A percentile compares a stretch with the other conserved stretches of the same genome.
Evolutionary conservation across 2,113 vertebrate species (phyloP).

Genomic region (Gnathonemus echidnorhynchus): DNA sequence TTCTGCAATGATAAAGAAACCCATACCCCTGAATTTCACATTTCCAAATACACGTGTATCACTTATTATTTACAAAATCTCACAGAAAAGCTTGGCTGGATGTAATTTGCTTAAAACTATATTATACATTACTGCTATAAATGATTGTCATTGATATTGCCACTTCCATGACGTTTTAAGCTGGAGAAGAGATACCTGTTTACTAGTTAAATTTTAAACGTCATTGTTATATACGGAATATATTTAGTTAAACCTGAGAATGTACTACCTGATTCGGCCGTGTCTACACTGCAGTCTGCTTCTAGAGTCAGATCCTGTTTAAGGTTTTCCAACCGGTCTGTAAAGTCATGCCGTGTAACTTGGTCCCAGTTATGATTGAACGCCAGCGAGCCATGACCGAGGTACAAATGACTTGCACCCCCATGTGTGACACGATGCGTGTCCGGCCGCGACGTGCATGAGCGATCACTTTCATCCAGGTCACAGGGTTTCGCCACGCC

Average conservation of each 20-base stretch:
- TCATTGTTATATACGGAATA: not conserved
- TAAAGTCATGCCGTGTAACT: not conserved
- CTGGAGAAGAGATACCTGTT: not conserved
- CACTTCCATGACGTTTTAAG: not conserved
- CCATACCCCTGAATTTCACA: not conserved
- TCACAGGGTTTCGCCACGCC: not conserved
- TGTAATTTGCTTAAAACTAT: not conserved
- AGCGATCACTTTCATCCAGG: not conserved
- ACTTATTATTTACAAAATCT: not conserved
- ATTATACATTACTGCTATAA: not conserved
- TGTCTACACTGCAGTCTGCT: not conserved
- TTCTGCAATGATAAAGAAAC: not conserved
- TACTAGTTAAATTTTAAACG: not conserved
- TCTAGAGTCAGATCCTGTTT: not conserved
- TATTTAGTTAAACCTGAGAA: not conserved
- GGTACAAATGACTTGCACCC: not conserved
- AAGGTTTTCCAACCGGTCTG: not conserved
- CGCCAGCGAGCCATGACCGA: not conserved
- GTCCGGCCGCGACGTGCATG: not conserved
- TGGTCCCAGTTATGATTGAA: constrained; percentile 3
- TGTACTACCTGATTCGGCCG: constrained; percentile 3
- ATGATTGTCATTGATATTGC: not conserved
- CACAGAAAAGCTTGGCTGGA: not conserved
- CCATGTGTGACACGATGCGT: not conserved
- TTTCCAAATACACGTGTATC: not conserved